These are phyloP conservation scores for Ophiodon elongatus DNA, from an alignment of 2,113 vertebrate species.

Conservation along the genomic window DNA sequence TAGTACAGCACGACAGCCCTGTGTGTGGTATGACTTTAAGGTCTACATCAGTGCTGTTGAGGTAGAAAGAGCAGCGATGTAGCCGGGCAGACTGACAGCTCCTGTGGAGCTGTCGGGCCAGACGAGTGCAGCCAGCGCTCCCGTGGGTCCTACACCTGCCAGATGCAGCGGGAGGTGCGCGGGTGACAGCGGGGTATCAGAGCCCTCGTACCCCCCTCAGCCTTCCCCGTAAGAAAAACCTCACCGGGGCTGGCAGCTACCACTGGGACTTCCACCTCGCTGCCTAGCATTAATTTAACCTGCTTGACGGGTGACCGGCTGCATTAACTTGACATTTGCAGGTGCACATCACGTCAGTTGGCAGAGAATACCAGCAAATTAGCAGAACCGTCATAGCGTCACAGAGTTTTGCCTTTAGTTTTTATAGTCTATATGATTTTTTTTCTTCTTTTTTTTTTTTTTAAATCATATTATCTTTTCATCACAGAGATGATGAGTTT, in stretches of 20 bases:
- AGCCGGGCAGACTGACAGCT: conserved; percentile 67
- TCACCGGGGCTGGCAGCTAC: conserved; percentile 58
- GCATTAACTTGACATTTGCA: conserved; percentile 74
- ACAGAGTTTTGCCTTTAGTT: conserved; percentile 42
- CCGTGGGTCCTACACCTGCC: conserved; percentile 72
- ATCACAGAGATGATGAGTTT: conserved; percentile 63
- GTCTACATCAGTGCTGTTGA: conserved; percentile 32
- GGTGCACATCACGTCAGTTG: conserved; percentile 46
- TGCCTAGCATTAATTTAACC: conserved; percentile 71
- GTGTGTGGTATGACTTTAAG: conserved; percentile 54
- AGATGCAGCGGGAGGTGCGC: conserved; percentile 59
- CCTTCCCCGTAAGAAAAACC: conserved; percentile 53
- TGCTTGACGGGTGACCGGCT: conserved; percentile 64
- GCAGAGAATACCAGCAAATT: conserved; percentile 63
- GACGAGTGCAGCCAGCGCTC: conserved; percentile 61
- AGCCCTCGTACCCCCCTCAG: conserved; percentile 40
- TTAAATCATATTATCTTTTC: conserved; percentile 61
- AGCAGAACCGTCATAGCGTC: conserved; percentile 39
- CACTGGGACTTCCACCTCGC: conserved; percentile 65
- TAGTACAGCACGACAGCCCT: background rate
- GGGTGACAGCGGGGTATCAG: conserved; percentile 53
- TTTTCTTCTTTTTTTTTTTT: conserved; percentile 23
- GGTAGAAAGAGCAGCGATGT: conserved; percentile 49
- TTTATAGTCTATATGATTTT: conserved; percentile 44
- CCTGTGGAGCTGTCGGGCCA: conserved; percentile 53